These are phyloP conservation scores for Philhelius pedissequus DNA, from an alignment of 2,888 invertebrate genomes.

Conservation along the genomic window DNA sequence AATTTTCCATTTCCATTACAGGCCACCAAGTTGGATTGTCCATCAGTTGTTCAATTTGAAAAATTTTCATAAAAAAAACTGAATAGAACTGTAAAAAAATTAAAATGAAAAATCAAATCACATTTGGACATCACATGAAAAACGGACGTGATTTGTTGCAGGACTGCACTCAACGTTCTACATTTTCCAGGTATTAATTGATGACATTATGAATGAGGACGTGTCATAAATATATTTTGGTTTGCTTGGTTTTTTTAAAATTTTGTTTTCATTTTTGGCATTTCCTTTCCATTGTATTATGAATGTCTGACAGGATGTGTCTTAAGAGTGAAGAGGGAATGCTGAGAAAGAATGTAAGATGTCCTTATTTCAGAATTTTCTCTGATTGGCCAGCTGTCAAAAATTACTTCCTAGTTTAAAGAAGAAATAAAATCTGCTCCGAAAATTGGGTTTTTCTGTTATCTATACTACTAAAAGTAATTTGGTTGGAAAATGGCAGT, in stretches of 20 bases:
- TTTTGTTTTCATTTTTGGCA: background rate
- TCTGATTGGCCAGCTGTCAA: too few relatives aligned
- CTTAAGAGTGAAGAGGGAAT: too few relatives aligned
- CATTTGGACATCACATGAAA: background rate
- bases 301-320: background rate
- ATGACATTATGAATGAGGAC: conserved; percentile 23
- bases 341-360: background rate
- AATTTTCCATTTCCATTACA: conserved; percentile 47
- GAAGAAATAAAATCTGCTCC: too few relatives aligned
- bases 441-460: too few relatives aligned
- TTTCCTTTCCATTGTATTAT: background rate
- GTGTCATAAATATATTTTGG: conserved; percentile 1
- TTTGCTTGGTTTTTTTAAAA: background rate
- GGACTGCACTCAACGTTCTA: background rate
- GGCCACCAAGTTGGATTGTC: conserved; percentile 43
- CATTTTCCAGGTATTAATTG: conserved; percentile 40
- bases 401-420: too few relatives aligned
- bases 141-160: conserved; percentile 37
- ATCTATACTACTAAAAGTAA: too few relatives aligned
- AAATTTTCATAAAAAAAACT: conserved; percentile 36
- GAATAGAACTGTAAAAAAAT: background rate
- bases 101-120: background rate
- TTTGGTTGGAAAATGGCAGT: too few relatives aligned
- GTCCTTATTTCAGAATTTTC: too few relatives aligned
- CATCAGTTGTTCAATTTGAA: conserved; percentile 58